Evolutionary conservation across 2,113 vertebrate species (phyloP), one percentile per base, ranked within the genome.

Genomic region (Pholis gunnellus): DNA sequence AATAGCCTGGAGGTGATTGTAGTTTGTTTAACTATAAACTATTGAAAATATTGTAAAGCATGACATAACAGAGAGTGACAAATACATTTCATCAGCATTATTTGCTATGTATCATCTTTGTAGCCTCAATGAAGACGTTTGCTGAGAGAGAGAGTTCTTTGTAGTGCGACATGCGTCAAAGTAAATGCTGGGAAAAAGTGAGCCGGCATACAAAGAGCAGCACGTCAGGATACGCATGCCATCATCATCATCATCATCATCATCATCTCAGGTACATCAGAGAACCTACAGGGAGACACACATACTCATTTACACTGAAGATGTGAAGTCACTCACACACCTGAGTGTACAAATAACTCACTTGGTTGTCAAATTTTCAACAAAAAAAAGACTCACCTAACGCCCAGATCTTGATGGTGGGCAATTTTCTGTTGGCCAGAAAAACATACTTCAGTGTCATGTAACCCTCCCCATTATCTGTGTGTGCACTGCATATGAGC

Each of bases 341-440:
- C 1, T 3, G n/a, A n/a, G 72, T 48, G 66, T 73, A 36, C 17
- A 52, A 38, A 38, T 11, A 40, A 42, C 7, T 1, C 10, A 10
- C 6, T 10, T n/a, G 5, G 3, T 2, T 57, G 67, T 46, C 25
- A 25, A 0, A 18, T 14, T 9, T 25, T 13, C n/a, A 1, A 56
- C 14, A 38, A 40, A 7, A 57, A 70, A 31, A 25, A n/a, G 18
- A 31, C 73, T 79, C 25, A 89, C 92, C 73, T 85, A 90, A 72
- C 7, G 57, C 15, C 67, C 78, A 68, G 87, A 71, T 60, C 25
- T 71, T 48, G 90, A 67, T 27, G 82, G 40, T 0, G 91, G 91
- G 38, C 93, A 94, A 44, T 94, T 93, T 22, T 90, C 93, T 94
- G 89, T 87, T 27, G 48, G 36, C 0, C 18, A 80, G 15, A 83